Conservation (phyloP, 2,888 invertebrate species). For the Philonicus albiceps region DNA sequence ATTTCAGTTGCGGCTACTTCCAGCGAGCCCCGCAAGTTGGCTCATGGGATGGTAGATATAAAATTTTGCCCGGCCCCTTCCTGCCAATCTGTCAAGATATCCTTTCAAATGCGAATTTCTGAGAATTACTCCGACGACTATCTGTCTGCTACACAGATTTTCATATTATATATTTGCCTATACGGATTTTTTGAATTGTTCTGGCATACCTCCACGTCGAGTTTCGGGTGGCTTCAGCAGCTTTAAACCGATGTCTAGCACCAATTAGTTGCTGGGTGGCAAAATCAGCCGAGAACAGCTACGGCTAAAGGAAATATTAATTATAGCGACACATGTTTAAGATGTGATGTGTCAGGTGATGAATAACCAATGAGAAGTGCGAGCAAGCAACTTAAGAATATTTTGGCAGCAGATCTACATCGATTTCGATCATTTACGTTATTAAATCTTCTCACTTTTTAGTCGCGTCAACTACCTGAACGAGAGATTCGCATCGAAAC, state of each 20-base stretch:
- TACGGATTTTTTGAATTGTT: background rate
- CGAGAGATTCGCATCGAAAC: background rate
- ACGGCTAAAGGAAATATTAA: slow-evolving; percentile 45
- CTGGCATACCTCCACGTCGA: background rate
- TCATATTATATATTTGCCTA: background rate
- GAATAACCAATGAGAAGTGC: slow-evolving; percentile 9
- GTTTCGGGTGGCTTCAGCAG: background rate
- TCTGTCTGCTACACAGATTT: background rate
- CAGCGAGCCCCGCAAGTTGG: background rate
- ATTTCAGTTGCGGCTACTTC: background rate
- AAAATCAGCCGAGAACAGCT: background rate
- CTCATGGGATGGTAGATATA: background rate
- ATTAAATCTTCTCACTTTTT: background rate
- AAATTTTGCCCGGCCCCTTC: slow-evolving; percentile 19
- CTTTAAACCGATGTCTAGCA: background rate
- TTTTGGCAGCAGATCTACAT: background rate
- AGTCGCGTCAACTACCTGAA: background rate
- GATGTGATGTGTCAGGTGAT: slow-evolving; percentile 26
- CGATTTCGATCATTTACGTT: background rate
- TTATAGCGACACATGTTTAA: slow-evolving; percentile 46
- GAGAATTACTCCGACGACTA: background rate
- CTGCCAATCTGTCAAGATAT: slow-evolving; percentile 12
- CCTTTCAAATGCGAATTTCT: slow-evolving; percentile 8
- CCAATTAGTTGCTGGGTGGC: slow-evolving; percentile 8
- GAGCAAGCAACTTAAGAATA: background rate